phyloP scores from a whole-genome alignment of 2,113 vertebrate genomes.

The Sphyrna mokarran region DNA sequence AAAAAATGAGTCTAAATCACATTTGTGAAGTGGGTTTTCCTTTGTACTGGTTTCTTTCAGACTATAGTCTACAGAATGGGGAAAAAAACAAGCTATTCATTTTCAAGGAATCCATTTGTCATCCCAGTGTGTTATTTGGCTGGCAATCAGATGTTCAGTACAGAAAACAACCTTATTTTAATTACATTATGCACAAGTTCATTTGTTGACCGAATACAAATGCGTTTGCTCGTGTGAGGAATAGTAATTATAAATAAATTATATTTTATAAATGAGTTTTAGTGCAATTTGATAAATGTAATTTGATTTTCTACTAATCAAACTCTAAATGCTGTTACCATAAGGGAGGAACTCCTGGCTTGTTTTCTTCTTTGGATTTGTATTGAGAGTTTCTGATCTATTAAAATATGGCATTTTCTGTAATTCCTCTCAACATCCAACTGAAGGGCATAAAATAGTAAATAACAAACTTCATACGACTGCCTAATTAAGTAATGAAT shows the following conservation, averaged over 20 bases:
- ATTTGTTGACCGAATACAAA: slow-evolving; percentile 33
- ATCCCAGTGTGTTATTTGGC: slow-evolving; percentile 21
- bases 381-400: not conserved
- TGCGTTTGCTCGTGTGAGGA: not conserved
- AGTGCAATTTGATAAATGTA: not conserved
- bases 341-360: not conserved
- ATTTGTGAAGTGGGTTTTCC: not conserved
- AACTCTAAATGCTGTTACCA: not conserved
- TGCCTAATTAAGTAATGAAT: not conserved
- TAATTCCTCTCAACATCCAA: not conserved
- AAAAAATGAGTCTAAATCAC: slow-evolving; percentile 5
- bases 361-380: not conserved
- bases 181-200: not conserved
- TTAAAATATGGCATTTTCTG: not conserved
- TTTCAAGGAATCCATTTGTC: slow-evolving; percentile 32
- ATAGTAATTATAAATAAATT: not conserved
- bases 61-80: not conserved
- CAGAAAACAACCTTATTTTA: not conserved
- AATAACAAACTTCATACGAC: not conserved
- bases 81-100: not conserved
- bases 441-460: not conserved
- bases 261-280: not conserved
- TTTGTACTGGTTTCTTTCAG: not conserved
- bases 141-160: slow-evolving; percentile 17
- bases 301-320: not conserved